Conservation (phyloP, 2,113 vertebrate genomes). For the Butorides virescens region DNA sequence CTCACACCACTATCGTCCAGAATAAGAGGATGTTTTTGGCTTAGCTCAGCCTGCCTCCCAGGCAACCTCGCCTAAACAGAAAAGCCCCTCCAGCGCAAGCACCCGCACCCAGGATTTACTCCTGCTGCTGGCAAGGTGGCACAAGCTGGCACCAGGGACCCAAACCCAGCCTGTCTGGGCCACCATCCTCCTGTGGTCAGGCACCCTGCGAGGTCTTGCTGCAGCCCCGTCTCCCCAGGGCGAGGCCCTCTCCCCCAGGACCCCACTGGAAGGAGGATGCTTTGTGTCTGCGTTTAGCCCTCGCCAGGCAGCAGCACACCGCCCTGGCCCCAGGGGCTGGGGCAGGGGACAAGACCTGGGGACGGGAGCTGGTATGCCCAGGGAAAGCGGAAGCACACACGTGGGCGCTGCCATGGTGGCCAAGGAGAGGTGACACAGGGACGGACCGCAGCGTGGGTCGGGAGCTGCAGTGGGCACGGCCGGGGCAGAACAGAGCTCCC, state of each 20-base stretch:
- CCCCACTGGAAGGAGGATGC: neutral
- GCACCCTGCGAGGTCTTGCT: neutral
- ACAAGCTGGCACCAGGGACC: neutral
- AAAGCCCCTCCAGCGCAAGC: neutral
- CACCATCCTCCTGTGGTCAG: neutral
- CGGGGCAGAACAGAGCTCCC: neutral
- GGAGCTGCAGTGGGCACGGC: neutral
- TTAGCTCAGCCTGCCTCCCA: neutral
- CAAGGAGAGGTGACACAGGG: neutral
- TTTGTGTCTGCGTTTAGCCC: neutral
- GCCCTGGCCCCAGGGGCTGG: neutral
- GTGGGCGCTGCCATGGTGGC: neutral
- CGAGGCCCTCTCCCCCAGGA: neutral
- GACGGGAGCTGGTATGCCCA: neutral
- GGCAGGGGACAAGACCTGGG: neutral
- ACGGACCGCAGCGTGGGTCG: accelerated
- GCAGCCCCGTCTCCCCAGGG: accelerated
- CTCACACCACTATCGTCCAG: neutral
- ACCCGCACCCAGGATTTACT: neutral
- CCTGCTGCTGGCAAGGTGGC: neutral
- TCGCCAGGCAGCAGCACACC: neutral
- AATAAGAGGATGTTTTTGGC: neutral
- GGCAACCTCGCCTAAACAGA: neutral
- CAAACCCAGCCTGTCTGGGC: neutral
- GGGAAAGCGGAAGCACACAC: neutral